Evolutionary conservation across 2,888 invertebrate species (phyloP).

Genomic region (Adelphocoris suturalis): DNA sequence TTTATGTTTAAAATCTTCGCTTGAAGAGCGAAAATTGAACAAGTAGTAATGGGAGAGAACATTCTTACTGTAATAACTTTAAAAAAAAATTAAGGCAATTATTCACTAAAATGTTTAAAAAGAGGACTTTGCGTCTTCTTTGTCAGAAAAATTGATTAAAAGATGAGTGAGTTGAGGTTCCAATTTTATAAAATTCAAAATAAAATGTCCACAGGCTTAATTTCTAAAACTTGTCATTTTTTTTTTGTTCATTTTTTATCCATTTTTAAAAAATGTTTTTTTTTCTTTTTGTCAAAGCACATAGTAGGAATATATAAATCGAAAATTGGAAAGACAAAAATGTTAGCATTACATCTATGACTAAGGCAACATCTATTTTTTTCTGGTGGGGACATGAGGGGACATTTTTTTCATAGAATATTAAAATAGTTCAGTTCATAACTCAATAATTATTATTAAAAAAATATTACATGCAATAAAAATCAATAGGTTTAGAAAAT

Average conservation of each 20-base stretch:
- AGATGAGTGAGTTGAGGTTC: conserved; percentile 22
- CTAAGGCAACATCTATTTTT: conserved; percentile 68
- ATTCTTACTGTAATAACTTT: conserved; percentile 40
- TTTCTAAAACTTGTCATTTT: conserved; percentile 41
- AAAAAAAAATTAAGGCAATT: conserved; percentile 36
- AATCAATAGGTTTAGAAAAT: conserved; percentile 33
- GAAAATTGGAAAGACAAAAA: conserved; percentile 65
- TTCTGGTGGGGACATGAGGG: conserved; percentile 52
- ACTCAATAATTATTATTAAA: conserved; percentile 49
- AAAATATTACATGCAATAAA: conserved; percentile 56
- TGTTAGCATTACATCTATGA: conserved; percentile 66
- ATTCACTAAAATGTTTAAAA: conserved; percentile 20
- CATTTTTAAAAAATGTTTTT: conserved; percentile 27
- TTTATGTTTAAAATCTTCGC: conserved; percentile 14
- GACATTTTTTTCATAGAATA: conserved; percentile 57
- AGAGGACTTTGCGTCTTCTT: not conserved
- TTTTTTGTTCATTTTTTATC: conserved; percentile 35
- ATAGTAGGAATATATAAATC: conserved; percentile 40
- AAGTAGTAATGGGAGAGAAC: conserved; percentile 9
- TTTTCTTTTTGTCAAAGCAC: conserved; percentile 54
- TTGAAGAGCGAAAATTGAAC: conserved; percentile 62
- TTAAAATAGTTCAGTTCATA: conserved; percentile 60
- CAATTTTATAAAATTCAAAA: conserved; percentile 35
- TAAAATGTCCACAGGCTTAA: conserved; percentile 61
- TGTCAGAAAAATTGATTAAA: conserved; percentile 18